These are phyloP conservation scores for Paragorgia papillata DNA, from an alignment of 92 coral and sea anemone species.

Conservation along the genomic window DNA sequence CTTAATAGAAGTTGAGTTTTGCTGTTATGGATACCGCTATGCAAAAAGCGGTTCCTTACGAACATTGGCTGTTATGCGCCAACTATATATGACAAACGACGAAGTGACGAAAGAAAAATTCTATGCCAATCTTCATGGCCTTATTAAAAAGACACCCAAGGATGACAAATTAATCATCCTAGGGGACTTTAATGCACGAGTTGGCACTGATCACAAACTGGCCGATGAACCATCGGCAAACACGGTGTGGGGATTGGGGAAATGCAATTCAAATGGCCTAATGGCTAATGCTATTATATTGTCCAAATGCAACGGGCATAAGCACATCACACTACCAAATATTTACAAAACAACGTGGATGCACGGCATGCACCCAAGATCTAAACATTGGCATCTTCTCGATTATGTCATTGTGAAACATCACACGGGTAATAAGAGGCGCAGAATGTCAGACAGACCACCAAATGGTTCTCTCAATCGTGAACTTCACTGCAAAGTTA, in stretches of 20 bases:
- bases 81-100: too few relatives aligned
- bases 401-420: slow-evolving; percentile 22
- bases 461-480: slow-evolving; percentile 32
- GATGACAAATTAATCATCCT: slow-evolving; percentile 44
- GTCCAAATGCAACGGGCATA: slow-evolving; percentile 9
- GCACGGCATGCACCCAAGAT: slow-evolving; percentile 30
- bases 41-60: too few relatives aligned
- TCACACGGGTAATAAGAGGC: slow-evolving; percentile 29
- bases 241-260: too few relatives aligned
- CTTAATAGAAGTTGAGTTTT: too few relatives aligned
- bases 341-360: slow-evolving; percentile 20
- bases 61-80: slow-evolving; percentile 61
- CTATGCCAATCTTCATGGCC: slow-evolving; percentile 42
- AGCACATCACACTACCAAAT: neutral
- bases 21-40: too few relatives aligned
- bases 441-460: slow-evolving; percentile 57
- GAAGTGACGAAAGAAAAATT: slow-evolving; percentile 58
- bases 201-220: slow-evolving; percentile 35
- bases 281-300: slow-evolving; percentile 44
- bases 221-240: too few relatives aligned
- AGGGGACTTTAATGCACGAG: slow-evolving; percentile 59
- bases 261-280: slow-evolving; percentile 44
- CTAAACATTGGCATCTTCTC: slow-evolving; percentile 24
- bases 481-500: slow-evolving; percentile 28
- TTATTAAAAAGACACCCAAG: slow-evolving; percentile 35